These are phyloP conservation scores for Trinorchestia longiramus DNA, from an alignment of 1,140 invertebrate species.

Conservation along the genomic window DNA sequence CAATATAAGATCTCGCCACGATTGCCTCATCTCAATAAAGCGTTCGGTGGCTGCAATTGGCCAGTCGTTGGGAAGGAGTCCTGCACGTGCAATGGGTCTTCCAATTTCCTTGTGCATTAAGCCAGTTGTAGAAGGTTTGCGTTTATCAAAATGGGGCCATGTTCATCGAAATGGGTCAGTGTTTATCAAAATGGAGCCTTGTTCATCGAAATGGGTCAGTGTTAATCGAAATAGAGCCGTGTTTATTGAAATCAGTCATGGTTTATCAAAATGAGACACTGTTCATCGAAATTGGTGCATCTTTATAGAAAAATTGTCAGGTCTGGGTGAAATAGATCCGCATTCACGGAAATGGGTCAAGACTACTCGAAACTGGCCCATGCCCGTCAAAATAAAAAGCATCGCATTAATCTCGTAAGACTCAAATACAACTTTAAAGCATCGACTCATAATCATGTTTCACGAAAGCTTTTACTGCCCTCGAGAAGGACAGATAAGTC, in stretches of 20 bases:
- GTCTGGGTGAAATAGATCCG: not conserved
- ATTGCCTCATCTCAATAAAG: not conserved
- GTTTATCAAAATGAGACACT: not conserved
- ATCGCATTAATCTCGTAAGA: not conserved
- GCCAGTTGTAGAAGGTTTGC: not conserved
- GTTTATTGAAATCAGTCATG: not conserved
- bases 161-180: not conserved
- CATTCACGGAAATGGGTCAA: not conserved
- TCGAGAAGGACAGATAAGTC: not conserved
- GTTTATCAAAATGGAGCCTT: not conserved
- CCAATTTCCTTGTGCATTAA: not conserved
- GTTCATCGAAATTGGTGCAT: not conserved
- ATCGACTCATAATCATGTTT: not conserved
- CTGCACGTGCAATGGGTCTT: not conserved
- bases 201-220: not conserved
- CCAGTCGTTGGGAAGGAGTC: not conserved
- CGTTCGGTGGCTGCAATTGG: not conserved
- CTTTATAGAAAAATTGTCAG: not conserved
- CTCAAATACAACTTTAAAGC: not conserved
- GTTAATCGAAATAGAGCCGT: not conserved
- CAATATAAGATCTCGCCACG: not conserved
- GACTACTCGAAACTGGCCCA: not conserved
- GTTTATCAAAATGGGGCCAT: not conserved
- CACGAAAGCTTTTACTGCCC: not conserved
- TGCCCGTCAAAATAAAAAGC: not conserved